A percentile compares a stretch with the other conserved stretches of the same genome.
Conservation (phyloP, 30 jellyfish, hydroid and myxozoan species). For the Sanderia malayensis region DNA sequence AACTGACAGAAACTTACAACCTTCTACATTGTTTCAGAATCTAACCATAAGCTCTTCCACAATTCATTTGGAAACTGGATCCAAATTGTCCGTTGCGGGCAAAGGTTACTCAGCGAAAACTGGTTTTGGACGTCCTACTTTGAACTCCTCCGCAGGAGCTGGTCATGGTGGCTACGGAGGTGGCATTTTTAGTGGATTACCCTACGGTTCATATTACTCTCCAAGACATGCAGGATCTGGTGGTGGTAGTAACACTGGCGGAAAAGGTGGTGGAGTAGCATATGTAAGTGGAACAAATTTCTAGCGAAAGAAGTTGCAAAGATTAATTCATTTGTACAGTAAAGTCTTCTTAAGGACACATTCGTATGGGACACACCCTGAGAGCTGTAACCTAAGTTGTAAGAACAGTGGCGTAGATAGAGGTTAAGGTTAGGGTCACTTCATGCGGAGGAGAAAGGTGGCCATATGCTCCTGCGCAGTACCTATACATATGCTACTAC, state of each 20-base stretch:
- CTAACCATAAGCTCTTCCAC: slow-evolving; percentile 28
- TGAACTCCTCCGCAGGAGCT: slow-evolving; percentile 40
- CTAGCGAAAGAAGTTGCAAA: too few species aligned
- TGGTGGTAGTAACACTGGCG: slow-evolving; percentile 48
- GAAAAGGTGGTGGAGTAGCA: slow-evolving; percentile 69
- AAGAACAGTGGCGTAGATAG: too few species aligned
- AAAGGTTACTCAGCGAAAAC: slow-evolving; percentile 27
- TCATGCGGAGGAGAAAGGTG: too few species aligned
- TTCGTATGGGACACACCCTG: too few species aligned
- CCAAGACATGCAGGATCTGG: slow-evolving; percentile 58
- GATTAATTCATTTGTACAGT: too few species aligned
- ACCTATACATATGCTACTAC: too few species aligned
- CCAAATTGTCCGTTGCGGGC: slow-evolving; percentile 27
- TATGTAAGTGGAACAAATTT: too few species aligned
- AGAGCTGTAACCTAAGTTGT: too few species aligned
- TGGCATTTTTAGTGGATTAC: slow-evolving; percentile 27
- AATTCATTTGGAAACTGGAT: slow-evolving; percentile 45
- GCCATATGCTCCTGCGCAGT: too few species aligned
- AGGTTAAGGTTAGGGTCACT: too few species aligned
- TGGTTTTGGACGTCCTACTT: slow-evolving; percentile 50
- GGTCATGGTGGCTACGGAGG: slow-evolving; percentile 78
- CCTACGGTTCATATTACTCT: slow-evolving; percentile 65
- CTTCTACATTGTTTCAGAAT: background rate
- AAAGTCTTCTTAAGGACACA: too few species aligned
- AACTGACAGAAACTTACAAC: too few species aligned